phyloP scores from a whole-genome alignment of 2,888 invertebrate genomes.

The Calliopum simillimum region DNA sequence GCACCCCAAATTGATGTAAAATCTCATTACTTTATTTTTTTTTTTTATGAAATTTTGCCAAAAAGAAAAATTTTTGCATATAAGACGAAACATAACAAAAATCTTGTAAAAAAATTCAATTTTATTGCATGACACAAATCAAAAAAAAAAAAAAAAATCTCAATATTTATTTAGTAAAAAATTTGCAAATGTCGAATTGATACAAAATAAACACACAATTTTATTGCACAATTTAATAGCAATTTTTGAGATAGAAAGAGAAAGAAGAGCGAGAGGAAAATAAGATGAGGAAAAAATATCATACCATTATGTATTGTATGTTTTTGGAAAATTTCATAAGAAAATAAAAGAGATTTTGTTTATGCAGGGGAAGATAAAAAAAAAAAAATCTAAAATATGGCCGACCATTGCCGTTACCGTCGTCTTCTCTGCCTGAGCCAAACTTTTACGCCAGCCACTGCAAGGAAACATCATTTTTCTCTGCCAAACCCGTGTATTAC shows the following conservation, averaged over 20 bases:
- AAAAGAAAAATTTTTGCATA: background rate
- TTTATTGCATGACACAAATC: constrained; percentile 28
- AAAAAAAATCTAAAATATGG: background rate
- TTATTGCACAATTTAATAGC: constrained; percentile 48
- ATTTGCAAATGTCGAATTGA: constrained; percentile 59
- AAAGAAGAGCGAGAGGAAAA: background rate
- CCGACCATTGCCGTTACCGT: too few relatives aligned
- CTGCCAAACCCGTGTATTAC: background rate
- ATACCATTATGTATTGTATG: background rate
- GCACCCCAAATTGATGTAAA: too few relatives aligned
- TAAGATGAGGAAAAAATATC: background rate
- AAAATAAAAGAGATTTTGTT: background rate
- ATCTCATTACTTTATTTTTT: background rate
- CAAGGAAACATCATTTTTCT: constrained; percentile 13
- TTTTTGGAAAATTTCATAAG: background rate
- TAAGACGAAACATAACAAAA: background rate
- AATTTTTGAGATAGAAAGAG: constrained; percentile 21
- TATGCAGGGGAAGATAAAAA: background rate
- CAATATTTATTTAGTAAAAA: constrained; percentile 19
- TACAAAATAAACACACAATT: constrained; percentile 62
- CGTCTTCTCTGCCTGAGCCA: background rate
- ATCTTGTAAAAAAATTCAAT: background rate
- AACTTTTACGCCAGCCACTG: background rate
- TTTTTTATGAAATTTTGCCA: constrained; percentile 6
- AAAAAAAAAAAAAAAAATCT: constrained; percentile 19